Evolutionary conservation across 2,113 vertebrate species (phyloP).

Genomic region (Aptenodytes patagonicus): DNA sequence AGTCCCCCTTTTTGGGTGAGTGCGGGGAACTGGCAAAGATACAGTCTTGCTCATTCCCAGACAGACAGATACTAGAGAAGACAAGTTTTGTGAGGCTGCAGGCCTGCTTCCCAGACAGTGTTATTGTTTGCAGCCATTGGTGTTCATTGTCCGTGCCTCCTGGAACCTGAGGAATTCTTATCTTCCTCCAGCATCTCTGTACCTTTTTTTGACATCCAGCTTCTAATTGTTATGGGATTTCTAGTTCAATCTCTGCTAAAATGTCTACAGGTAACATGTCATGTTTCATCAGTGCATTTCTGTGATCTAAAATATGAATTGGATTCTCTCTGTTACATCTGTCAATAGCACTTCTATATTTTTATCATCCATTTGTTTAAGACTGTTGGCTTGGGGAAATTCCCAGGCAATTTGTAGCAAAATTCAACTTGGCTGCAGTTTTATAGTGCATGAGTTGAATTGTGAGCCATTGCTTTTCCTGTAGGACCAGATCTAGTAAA

Average conservation of each 20-base stretch:
- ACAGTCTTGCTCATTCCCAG: not conserved
- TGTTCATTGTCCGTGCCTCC: not conserved
- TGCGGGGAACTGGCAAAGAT: not conserved
- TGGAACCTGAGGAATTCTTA: not conserved
- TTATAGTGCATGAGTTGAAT: not conserved
- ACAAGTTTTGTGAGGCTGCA: not conserved
- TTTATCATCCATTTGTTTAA: constrained; percentile 15
- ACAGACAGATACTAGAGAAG: not conserved
- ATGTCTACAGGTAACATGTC: not conserved
- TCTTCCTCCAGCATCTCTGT: not conserved
- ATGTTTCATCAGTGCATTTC: not conserved
- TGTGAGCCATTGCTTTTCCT: not conserved
- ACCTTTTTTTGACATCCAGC: not conserved
- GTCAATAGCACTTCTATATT: not conserved
- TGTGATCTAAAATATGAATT: not conserved
- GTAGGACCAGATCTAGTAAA: constrained; percentile 1
- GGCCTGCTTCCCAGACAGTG: not conserved
- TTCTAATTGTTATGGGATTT: not conserved
- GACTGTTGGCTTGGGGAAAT: not conserved
- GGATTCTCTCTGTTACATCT: not conserved
- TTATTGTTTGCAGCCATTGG: not conserved
- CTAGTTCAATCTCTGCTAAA: not conserved
- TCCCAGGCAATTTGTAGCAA: not conserved
- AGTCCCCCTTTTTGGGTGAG: not conserved
- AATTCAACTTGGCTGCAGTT: not conserved